Evolutionary conservation across 1,140 invertebrate genomes (phyloP).

Genomic region (Microplitis mediator): DNA sequence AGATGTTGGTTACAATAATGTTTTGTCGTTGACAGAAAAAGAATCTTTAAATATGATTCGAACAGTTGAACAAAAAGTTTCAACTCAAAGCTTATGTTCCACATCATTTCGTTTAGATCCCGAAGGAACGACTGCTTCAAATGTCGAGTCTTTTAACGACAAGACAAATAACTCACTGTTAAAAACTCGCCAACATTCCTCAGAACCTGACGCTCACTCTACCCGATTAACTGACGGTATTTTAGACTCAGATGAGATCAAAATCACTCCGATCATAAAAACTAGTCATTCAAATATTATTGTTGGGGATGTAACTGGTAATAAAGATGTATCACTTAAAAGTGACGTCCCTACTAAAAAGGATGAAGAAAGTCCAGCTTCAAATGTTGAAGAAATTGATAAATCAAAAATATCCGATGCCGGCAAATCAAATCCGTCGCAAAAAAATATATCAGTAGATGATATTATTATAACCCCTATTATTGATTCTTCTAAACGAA

Average conservation of each 20-base stretch:
- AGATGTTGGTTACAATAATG: conserved; percentile 74
- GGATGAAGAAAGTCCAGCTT: conserved; percentile 27
- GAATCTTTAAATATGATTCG: conserved; percentile 58
- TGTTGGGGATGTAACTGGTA: conserved; percentile 26
- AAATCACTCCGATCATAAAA: conserved; percentile 59
- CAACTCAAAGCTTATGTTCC: conserved; percentile 51
- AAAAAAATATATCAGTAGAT: conserved; percentile 58
- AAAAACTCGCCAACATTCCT: neutral
- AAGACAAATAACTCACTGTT: conserved; percentile 21
- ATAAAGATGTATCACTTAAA: conserved; percentile 15
- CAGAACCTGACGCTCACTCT: conserved; percentile 50
- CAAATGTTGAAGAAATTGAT: conserved; percentile 34
- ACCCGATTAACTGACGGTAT: conserved; percentile 45
- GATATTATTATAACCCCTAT: conserved; percentile 37
- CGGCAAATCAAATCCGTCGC: conserved; percentile 19
- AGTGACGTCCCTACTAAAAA: neutral
- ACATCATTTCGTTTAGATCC: conserved; percentile 14
- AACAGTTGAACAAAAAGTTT: conserved; percentile 67
- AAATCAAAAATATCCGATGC: conserved; percentile 37
- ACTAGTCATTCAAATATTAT: conserved; percentile 41
- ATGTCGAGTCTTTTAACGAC: conserved; percentile 14
- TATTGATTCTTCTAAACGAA: conserved; percentile 47
- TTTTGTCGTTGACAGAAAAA: conserved; percentile 50
- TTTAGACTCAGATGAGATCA: conserved; percentile 50
- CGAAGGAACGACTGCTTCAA: conserved; percentile 16